These are phyloP conservation scores for Entomobrya proxima DNA, from an alignment of 2,888 invertebrate species.

Conservation along the genomic window DNA sequence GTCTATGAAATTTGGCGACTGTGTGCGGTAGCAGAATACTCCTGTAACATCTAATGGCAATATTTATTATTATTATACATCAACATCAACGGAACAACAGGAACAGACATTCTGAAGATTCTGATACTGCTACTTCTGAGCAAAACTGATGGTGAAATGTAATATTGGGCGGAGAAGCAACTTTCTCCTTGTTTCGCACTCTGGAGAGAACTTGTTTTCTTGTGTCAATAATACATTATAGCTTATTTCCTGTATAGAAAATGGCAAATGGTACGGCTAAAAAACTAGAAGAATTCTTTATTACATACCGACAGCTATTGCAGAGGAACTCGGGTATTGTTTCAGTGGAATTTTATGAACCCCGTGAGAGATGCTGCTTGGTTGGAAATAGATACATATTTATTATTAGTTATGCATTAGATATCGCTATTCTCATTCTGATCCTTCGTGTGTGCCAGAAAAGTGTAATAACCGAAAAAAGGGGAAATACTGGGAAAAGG, in stretches of 20 bases:
- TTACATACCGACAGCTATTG: constrained; percentile 3
- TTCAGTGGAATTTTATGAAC: constrained; percentile 41
- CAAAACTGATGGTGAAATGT: background rate
- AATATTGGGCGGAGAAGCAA: constrained; percentile 7
- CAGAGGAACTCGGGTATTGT: constrained; percentile 36
- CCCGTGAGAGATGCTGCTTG: constrained; percentile 31
- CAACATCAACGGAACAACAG: constrained; percentile 35
- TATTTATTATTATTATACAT: constrained; percentile 42
- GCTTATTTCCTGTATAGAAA: constrained; percentile 36
- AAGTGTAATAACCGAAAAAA: no score
- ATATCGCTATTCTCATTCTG: background rate
- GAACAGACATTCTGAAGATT: constrained; percentile 26
- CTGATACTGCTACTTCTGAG: background rate
- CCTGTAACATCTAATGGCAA: constrained; percentile 5
- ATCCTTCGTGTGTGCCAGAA: background rate
- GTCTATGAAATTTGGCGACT: background rate
- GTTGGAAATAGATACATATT: constrained; percentile 30
- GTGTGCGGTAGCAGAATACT: background rate
- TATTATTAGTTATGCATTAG: constrained; percentile 25
- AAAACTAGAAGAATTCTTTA: background rate
- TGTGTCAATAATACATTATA: constrained; percentile 63
- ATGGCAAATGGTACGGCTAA: background rate
- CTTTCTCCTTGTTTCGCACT: constrained; percentile 17
- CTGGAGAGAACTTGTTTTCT: constrained; percentile 27
- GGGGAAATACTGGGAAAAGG: background rate